phyloP scores from a whole-genome alignment of 23 tunicate species.

The Trididemnum nubilum region DNA sequence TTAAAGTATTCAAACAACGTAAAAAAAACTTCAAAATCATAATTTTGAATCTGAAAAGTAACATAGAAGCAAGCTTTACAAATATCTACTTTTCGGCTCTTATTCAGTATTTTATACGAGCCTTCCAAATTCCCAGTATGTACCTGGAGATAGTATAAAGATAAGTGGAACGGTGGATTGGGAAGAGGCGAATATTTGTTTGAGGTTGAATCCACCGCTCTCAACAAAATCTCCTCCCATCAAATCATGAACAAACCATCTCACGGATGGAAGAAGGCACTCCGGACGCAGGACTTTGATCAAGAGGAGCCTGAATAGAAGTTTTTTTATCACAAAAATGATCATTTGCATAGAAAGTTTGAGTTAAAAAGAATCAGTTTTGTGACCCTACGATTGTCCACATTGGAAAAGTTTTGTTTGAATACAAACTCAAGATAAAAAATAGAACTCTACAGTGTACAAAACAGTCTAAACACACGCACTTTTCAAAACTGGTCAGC shows the following conservation, averaged over 20 bases:
- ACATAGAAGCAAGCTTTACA: too few relatives aligned
- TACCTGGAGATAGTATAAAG: conserved; percentile 91
- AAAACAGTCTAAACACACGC: too few relatives aligned
- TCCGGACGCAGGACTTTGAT: conserved; percentile 90
- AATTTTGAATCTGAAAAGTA: too few relatives aligned
- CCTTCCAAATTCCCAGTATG: not conserved
- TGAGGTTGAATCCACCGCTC: conserved; percentile 53
- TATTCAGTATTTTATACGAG: too few relatives aligned
- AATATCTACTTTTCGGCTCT: too few relatives aligned
- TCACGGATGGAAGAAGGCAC: conserved; percentile 56
- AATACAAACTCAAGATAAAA: too few relatives aligned
- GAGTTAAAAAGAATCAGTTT: not conserved
- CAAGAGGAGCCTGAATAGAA: conserved; percentile 53
- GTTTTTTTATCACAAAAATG: too few relatives aligned
- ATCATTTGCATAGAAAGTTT: not conserved
- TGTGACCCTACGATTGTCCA: not conserved
- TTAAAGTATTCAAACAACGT: too few relatives aligned
- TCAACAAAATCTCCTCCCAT: conserved; percentile 63
- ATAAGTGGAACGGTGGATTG: conserved; percentile 75
- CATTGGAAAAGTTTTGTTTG: not conserved
- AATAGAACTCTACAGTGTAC: too few relatives aligned
- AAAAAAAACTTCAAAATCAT: too few relatives aligned
- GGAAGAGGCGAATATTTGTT: conserved; percentile 62
- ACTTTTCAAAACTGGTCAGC: conserved; percentile 61
- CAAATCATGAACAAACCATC: conserved; percentile 53